Conservation (phyloP, 2,888 invertebrate genomes). For the Eustalomyia histrio region DNA sequence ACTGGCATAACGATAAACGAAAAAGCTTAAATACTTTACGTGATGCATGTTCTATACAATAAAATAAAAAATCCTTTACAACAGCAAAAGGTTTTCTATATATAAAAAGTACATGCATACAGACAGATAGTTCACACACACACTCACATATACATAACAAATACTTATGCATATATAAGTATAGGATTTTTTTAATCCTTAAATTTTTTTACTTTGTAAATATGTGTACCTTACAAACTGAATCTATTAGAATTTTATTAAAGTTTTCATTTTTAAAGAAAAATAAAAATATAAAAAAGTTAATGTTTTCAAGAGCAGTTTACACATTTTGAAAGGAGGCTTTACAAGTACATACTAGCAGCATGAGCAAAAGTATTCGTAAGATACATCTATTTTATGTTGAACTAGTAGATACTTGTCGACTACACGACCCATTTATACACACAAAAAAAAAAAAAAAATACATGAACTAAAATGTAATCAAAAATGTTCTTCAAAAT, state of each 20-base stretch:
- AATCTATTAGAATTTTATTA: background rate
- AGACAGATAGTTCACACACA: background rate
- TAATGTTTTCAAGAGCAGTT: no score
- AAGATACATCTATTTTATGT: no score
- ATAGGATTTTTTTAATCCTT: background rate
- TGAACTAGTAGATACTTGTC: no score
- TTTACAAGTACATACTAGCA: no score
- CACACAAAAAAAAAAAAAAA: no score
- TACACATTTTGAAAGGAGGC: no score
- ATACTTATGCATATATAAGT: background rate
- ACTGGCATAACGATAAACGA: background rate
- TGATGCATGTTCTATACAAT: constrained; percentile 12
- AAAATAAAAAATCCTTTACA: background rate
- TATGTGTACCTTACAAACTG: background rate
- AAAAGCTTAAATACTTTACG: constrained; percentile 33
- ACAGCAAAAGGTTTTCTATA: background rate
- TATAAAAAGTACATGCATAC: background rate
- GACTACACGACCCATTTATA: no score
- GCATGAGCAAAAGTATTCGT: no score
- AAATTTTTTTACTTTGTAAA: constrained; percentile 6
- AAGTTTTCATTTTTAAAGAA: background rate
- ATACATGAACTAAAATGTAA: no score
- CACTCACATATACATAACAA: background rate
- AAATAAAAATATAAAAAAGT: background rate
- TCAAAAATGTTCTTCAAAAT: no score